A percentile compares a stretch with the other conserved stretches of the same genome.
Evolutionary conservation across 2,113 vertebrate species (phyloP).

Genomic region (Coptodon bakossiorum): DNA sequence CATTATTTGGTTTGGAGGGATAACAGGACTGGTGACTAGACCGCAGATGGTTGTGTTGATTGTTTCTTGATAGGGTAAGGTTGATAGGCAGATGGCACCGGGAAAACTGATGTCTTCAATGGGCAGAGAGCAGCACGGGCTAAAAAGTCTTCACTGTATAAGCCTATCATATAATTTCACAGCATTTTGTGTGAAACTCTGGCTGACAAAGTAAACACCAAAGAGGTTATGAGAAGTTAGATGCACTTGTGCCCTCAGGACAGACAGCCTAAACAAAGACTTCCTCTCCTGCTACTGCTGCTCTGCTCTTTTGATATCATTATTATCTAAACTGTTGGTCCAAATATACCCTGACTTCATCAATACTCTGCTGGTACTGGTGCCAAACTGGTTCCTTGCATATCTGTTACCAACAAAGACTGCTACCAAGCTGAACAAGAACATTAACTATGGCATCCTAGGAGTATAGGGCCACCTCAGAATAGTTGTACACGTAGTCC

Average conservation of each 20-base stretch:
- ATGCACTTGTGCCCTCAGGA: neutral
- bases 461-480: neutral
- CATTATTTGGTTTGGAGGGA: constrained; percentile 64
- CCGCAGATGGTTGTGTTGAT: constrained; percentile 67
- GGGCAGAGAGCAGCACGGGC: constrained; percentile 20
- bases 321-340: constrained; percentile 5
- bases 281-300: neutral
- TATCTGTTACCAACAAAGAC: neutral
- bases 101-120: constrained; percentile 25
- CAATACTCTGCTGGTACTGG: neutral
- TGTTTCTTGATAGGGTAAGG: constrained; percentile 59
- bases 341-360: neutral
- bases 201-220: neutral
- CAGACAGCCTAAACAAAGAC: neutral
- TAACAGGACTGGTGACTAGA: constrained; percentile 57
- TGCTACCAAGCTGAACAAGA: rapidly evolving
- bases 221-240: constrained; percentile 11
- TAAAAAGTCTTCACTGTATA: constrained; percentile 7
- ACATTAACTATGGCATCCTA: rapidly evolving
- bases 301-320: neutral
- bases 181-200: neutral
- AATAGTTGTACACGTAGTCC: neutral
- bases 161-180: constrained; percentile 13
- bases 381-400: neutral
- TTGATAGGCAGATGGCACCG: constrained; percentile 59